These are phyloP conservation scores for Melinopterus prodromus DNA, from an alignment of 2,888 invertebrate species.

Conservation along the genomic window DNA sequence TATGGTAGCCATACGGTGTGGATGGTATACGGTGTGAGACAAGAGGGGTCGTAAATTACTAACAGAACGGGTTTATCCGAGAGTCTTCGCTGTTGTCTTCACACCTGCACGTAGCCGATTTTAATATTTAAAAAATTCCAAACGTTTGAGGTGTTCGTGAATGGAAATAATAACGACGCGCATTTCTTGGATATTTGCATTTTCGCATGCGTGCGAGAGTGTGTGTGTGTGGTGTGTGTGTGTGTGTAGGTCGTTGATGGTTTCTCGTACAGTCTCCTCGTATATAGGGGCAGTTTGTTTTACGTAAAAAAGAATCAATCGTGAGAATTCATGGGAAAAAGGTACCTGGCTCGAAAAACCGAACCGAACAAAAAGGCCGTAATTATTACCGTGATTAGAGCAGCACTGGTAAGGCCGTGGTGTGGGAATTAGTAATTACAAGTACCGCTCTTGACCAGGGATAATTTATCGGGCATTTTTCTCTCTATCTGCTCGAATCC, in stretches of 20 bases:
- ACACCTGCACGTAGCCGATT: slow-evolving; percentile 32
- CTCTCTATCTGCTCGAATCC: slow-evolving; percentile 34
- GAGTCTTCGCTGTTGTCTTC: slow-evolving; percentile 27
- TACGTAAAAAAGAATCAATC: slow-evolving; percentile 50
- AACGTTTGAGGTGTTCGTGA: slow-evolving; percentile 21
- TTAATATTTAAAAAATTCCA: slow-evolving; percentile 34
- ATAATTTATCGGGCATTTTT: slow-evolving; percentile 47
- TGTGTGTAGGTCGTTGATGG: not conserved
- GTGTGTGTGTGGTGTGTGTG: not conserved
- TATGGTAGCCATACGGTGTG: not conserved
- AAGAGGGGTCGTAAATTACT: slow-evolving; percentile 34
- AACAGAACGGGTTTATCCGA: slow-evolving; percentile 33
- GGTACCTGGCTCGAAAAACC: slow-evolving; percentile 51
- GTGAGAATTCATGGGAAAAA: slow-evolving; percentile 58
- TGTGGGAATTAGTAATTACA: slow-evolving; percentile 61
- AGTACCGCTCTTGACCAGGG: slow-evolving; percentile 54
- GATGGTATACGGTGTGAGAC: slow-evolving; percentile 4
- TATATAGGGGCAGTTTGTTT: not conserved
- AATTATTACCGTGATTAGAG: slow-evolving; percentile 60
- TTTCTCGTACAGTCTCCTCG: too few species aligned
- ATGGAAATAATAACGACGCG: slow-evolving; percentile 24
- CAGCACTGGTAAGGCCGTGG: slow-evolving; percentile 49
- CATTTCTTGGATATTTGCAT: slow-evolving; percentile 17
- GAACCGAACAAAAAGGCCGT: slow-evolving; percentile 58
- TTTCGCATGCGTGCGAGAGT: not conserved